These are phyloP conservation scores for Aporophyla lueneburgensis DNA, from an alignment of 2,888 invertebrate species.

Conservation along the genomic window DNA sequence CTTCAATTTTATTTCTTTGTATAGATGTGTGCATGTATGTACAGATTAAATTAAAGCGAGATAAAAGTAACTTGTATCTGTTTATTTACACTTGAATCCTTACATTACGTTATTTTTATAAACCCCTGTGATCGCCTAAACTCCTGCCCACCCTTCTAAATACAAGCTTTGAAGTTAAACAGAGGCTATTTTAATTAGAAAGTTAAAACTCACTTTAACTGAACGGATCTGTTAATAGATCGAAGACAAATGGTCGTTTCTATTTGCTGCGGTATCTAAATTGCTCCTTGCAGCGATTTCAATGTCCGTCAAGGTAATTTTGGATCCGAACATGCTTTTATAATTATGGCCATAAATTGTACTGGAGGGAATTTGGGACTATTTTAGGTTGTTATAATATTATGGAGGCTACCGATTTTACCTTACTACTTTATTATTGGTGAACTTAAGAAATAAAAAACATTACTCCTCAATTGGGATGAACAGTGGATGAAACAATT, in stretches of 20 bases:
- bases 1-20: too few relatives aligned
- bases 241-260: slow-evolving; percentile 48
- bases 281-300: slow-evolving; percentile 41
- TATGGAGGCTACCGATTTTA: slow-evolving; percentile 18
- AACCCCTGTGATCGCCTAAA: background rate
- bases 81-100: slow-evolving; percentile 8
- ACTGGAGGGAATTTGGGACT: slow-evolving; percentile 6
- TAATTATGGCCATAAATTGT: slow-evolving; percentile 48
- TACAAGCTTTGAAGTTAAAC: slow-evolving; percentile 27
- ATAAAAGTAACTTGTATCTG: background rate
- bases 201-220: slow-evolving; percentile 35
- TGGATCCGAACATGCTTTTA: slow-evolving; percentile 19
- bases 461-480: too few relatives aligned
- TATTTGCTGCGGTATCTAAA: slow-evolving; percentile 53
- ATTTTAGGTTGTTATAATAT: slow-evolving; percentile 31
- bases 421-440: slow-evolving; percentile 10
- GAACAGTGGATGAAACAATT: background rate
- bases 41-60: background rate
- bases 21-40: too few relatives aligned
- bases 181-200: slow-evolving; percentile 42
- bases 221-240: slow-evolving; percentile 57
- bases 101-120: slow-evolving; percentile 13
- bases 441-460: background rate
- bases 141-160: slow-evolving; percentile 5
- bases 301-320: slow-evolving; percentile 46